phyloP scores from a whole-genome alignment of 2,797 vertebrate genomes.

The Hipposideros larvatus region DNA sequence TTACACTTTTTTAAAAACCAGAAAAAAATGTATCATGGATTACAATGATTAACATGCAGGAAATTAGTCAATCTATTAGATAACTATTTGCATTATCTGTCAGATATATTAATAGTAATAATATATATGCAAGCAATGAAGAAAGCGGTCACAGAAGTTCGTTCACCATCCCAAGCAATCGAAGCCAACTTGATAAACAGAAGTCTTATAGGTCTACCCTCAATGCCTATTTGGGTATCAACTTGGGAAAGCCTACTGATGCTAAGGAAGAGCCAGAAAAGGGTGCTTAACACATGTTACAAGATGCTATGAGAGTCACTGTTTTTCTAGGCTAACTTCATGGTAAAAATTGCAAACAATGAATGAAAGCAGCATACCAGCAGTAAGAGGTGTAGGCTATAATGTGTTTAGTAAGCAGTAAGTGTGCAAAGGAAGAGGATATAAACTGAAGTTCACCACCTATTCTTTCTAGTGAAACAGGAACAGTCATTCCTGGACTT shows the following conservation, averaged over 20 bases:
- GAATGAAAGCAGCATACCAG: not conserved
- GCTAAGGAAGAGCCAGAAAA: constrained; percentile 21
- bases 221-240: not conserved
- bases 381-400: not conserved
- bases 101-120: constrained; percentile 25
- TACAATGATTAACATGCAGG: constrained; percentile 9
- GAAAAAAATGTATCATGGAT: not conserved
- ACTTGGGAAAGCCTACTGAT: not conserved
- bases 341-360: not conserved
- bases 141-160: constrained; percentile 26
- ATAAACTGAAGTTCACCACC: not conserved
- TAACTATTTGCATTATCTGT: constrained; percentile 31
- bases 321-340: constrained; percentile 50
- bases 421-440: not conserved
- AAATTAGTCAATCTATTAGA: not conserved
- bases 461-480: not conserved
- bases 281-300: not conserved
- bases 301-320: not conserved
- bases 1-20: constrained; percentile 21
- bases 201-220: not conserved
- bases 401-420: not conserved
- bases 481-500: not conserved
- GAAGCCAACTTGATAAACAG: constrained; percentile 21
- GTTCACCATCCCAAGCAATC: constrained; percentile 11
- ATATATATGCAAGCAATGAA: constrained; percentile 14